Percentiles rank a stretch among this genome's conserved stretches.
phyloP scores from a whole-genome alignment of 2,888 invertebrate species.

The Acrocera orbiculus region DNA sequence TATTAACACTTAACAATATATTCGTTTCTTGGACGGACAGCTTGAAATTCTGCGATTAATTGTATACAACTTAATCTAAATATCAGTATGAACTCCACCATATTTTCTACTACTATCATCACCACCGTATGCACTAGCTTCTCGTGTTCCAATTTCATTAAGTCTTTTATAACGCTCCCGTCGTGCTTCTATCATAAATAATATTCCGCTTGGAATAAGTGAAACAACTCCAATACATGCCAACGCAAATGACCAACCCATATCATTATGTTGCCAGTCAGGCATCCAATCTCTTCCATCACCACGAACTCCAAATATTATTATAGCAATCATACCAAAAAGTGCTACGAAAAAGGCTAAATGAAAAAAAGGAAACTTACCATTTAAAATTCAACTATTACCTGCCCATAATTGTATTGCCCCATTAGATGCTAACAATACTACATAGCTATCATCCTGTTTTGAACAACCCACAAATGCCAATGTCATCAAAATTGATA shows the following conservation, averaged over 20 bases:
- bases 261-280: constrained; percentile 85
- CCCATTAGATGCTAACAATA: constrained; percentile 56
- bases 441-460: constrained; percentile 57
- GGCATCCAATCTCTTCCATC: constrained; percentile 93
- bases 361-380: no score
- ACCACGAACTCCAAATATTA: constrained; percentile 77
- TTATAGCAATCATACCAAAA: constrained; percentile 65
- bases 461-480: constrained; percentile 56
- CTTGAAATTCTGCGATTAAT: no score
- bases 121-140: constrained; percentile 46
- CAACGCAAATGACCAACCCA: constrained; percentile 86
- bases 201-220: constrained; percentile 55
- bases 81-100: constrained; percentile 4
- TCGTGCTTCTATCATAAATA: constrained; percentile 70
- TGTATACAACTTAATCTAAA: not conserved
- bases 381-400: constrained; percentile 14
- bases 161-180: constrained; percentile 56
- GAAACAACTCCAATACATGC: constrained; percentile 62
- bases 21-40: no score
- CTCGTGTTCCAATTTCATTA: constrained; percentile 48
- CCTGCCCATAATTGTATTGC: constrained; percentile 52
- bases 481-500: constrained; percentile 55
- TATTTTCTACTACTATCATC: constrained; percentile 31
- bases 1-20: no score
- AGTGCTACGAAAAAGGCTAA: constrained; percentile 52